Conservation (phyloP, 2,113 vertebrate species). For the Zapus hudsonius region DNA sequence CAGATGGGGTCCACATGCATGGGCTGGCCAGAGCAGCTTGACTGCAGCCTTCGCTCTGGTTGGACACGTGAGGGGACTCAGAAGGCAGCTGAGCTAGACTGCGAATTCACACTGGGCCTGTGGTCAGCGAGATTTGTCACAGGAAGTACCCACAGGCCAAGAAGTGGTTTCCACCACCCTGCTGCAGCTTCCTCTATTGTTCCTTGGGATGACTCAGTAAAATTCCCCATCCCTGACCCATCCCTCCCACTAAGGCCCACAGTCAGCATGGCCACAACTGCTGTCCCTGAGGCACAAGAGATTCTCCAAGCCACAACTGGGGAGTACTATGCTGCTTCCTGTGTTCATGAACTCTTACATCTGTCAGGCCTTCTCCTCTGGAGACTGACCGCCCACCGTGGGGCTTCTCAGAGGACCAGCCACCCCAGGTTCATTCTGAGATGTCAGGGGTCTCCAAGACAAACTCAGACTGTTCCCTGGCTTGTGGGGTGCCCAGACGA, state of each 20-base stretch:
- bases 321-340: neutral
- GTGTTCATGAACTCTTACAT: neutral
- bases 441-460: neutral
- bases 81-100: neutral
- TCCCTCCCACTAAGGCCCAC: neutral
- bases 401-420: neutral
- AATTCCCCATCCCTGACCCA: neutral
- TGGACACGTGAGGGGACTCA: no score
- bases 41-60: neutral
- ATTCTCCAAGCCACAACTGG: neutral
- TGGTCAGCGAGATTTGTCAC: constrained; percentile 25
- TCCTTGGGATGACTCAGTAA: constrained; percentile 42
- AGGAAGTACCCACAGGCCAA: constrained; percentile 52
- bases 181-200: constrained; percentile 8
- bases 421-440: neutral
- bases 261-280: neutral
- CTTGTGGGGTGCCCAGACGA: neutral
- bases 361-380: neutral
- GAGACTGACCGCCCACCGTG: neutral
- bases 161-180: neutral
- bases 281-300: neutral
- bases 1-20: neutral
- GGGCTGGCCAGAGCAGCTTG: neutral
- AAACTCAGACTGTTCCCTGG: neutral
- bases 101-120: neutral